Base-by-base conservation (phyloP, 2,888 invertebrate species). In the Drosophila mimica region DNA sequence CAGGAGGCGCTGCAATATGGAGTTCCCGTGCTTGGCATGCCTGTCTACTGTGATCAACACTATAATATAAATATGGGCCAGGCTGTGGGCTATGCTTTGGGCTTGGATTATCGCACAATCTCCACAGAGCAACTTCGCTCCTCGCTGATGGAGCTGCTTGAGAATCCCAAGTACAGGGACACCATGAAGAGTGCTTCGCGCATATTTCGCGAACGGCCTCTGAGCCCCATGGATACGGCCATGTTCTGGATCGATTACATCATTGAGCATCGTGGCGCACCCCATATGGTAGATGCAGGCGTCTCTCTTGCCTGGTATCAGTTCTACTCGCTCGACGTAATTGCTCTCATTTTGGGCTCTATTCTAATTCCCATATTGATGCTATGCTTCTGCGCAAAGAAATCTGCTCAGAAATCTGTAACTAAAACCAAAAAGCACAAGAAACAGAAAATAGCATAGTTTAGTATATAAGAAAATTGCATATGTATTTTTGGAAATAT, bases 181-280 rank as follows among this genome's bases (percentile, higher is more conserved):
- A 92, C 87, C 20, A 89, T 92, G 11, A 31, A 87, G 34, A 62
- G 76, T 33, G 65, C 90, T 4, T 92, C 93, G 0, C 48, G 69
- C 1, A 79, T 92, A 48, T 93, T 92, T 65, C 91, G 89, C 0
- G 91, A 92, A 70, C 90, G 92, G 25, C 92, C 91, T 0, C 60
- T 87, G n/a, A 71, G 76, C 4, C 83, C 93, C 0, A 77, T 92
- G 62, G 92, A 92, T 7, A 89, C 87, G 6, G 91, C 93, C 0
- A 88, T 92, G 65, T 93, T 90, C 72, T 93, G 93, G 93, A 89
- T 92, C 15, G 92, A 93, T 30, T 93, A 93, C 64, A 89, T 92
- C 5, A 87, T 93, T 4, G 81, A 91, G 20, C 90, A 93, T 68
- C 90, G 91, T 8, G 93, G 93, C 0, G 93, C 92, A 0, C 79